Conservation (phyloP, 1,140 invertebrate genomes). For the Apis mellifera region DNA sequence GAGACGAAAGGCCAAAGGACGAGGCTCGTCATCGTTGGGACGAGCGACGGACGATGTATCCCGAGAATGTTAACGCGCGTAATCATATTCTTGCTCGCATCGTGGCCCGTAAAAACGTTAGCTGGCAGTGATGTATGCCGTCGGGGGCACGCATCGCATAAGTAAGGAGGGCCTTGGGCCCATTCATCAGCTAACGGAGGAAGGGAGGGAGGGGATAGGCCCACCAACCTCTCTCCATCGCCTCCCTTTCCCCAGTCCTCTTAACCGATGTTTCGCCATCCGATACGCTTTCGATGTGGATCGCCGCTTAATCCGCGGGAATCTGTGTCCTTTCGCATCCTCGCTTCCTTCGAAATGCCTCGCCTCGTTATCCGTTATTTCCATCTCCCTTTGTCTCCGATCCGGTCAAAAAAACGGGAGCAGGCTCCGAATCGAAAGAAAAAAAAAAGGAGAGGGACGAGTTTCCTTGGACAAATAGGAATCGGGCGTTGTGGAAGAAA, state of each 20-base stretch:
- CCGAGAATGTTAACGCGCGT: conserved; percentile 74
- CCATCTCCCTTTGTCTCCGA: no score
- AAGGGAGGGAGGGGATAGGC: conserved; percentile 24
- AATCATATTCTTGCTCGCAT: conserved; percentile 74
- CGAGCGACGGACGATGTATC: conserved; percentile 66
- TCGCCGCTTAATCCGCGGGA: background rate
- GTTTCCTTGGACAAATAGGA: conserved; percentile 43
- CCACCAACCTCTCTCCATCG: conserved; percentile 25
- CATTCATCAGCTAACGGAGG: conserved; percentile 66
- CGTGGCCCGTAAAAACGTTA: conserved; percentile 72
- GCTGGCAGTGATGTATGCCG: conserved; percentile 76
- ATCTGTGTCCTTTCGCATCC: background rate
- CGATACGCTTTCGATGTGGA: background rate
- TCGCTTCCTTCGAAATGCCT: background rate
- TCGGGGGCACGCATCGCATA: conserved; percentile 71
- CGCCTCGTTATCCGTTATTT: no score
- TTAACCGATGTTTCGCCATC: background rate
- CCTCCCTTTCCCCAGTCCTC: background rate
- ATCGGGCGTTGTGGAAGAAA: background rate
- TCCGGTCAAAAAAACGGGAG: background rate
- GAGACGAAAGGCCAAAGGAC: conserved; percentile 49
- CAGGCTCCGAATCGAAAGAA: background rate
- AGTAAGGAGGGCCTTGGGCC: conserved; percentile 73
- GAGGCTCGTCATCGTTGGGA: conserved; percentile 54
- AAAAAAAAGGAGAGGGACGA: background rate